Conservation (phyloP, 2,888 invertebrate species). For the Drosophila nr. perissopoda region DNA sequence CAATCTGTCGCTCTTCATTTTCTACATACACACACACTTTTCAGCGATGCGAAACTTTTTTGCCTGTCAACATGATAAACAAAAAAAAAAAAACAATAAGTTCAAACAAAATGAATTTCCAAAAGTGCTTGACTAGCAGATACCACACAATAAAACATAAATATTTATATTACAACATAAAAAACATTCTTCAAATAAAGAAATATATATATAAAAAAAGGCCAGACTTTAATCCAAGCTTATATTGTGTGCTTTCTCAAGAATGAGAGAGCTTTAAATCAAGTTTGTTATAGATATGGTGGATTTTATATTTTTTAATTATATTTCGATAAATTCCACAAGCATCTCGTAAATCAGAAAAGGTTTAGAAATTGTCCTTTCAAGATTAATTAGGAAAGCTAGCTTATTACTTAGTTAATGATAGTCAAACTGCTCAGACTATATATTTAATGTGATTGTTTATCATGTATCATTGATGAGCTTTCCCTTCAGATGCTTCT, state of each 20-base stretch:
- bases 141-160: not conserved
- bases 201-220: not conserved
- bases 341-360: not conserved
- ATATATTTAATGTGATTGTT: not conserved
- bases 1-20: slow-evolving; percentile 68
- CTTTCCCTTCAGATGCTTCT: not conserved
- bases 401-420: not conserved
- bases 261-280: not conserved
- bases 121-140: not conserved
- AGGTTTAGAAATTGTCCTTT: not conserved
- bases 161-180: not conserved
- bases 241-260: not conserved
- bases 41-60: slow-evolving; percentile 38
- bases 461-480: not conserved
- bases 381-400: not conserved
- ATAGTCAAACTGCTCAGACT: not conserved
- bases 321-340: not conserved
- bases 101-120: not conserved
- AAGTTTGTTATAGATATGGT: not conserved
- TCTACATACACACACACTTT: slow-evolving; percentile 29
- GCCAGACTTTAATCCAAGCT: not conserved
- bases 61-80: slow-evolving; percentile 14
- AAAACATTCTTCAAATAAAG: not conserved
- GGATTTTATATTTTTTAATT: not conserved
- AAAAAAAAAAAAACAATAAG: slow-evolving; percentile 1